Base-by-base conservation (phyloP, 1,140 invertebrate species). In the Platyura marginata region DNA sequence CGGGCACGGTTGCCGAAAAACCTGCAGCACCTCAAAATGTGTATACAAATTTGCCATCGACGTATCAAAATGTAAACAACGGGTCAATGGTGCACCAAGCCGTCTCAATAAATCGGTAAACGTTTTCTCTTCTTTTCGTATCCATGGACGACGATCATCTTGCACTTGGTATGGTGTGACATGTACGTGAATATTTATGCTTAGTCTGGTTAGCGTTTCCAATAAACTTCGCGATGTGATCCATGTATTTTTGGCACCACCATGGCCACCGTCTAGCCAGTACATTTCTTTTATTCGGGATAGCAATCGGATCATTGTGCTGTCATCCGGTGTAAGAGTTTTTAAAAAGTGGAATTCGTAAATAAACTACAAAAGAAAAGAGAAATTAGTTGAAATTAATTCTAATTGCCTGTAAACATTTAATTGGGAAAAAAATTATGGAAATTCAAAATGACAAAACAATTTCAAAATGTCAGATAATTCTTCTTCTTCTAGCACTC, bases 201-300 rank as follows among this genome's bases (percentile, higher is more conserved):
- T 66, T 57, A 79, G 67, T 52, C 71, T 62, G 13, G 74, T 70
- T 16, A 90, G 66, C 1, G 75, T 77, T 55, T 79, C 69, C 10
- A 91, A 62, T 5, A 86, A 60, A 42, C 66, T 66, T 47, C 70
- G 57, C 3, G 83, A 73, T 10, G 79, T 87, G 42, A 91, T 76
- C 84, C 86, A 92, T 5, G 81, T 85, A 57, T 87, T 77, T 55
- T 79, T 78, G 8, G 73, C 71, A 39, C 85, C 86, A 32, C 73
- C 74, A 63, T 91, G 87, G 0, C 86, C 86, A 19, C 83, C 83
- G 65, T 91, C 87, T 46, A 91, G 57, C 84, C 85, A 91, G 62
- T 79, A 85, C 70, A 91, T 81, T 45, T 73, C 68, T 44, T 68
- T 67, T 23, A 82, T 77, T 36, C 69, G 65, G 16, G 60, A 61